phyloP scores from a whole-genome alignment of 2,113 vertebrate species.

The human region GRCh38 chr1:8469001-8469500 shows the following conservation, averaged over 20 bases:
- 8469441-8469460: too few relatives aligned
- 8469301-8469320: background rate
- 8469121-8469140: background rate
- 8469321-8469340: background rate
- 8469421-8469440: too few relatives aligned
- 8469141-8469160: background rate
- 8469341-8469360: too few relatives aligned
- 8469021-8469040: background rate
- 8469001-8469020: background rate
- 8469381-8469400: too few relatives aligned
- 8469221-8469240: conserved; percentile 19
- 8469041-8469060: background rate
- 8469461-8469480: too few relatives aligned
- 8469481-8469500: too few relatives aligned
- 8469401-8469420: too few relatives aligned
- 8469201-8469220: background rate
- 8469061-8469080: background rate
- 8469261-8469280: conserved; percentile 9
- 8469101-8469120: background rate
- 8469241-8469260: background rate
- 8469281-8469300: conserved; percentile 36
- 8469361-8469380: too few relatives aligned
- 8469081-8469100: background rate
- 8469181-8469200: background rate
- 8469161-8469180: background rate